Percentiles rank a stretch among this genome's conserved stretches.
These are phyloP conservation scores for Anneissia japonica DNA, from an alignment of 35 echinoderm and acorn worm genomes.

Conservation along the genomic window DNA sequence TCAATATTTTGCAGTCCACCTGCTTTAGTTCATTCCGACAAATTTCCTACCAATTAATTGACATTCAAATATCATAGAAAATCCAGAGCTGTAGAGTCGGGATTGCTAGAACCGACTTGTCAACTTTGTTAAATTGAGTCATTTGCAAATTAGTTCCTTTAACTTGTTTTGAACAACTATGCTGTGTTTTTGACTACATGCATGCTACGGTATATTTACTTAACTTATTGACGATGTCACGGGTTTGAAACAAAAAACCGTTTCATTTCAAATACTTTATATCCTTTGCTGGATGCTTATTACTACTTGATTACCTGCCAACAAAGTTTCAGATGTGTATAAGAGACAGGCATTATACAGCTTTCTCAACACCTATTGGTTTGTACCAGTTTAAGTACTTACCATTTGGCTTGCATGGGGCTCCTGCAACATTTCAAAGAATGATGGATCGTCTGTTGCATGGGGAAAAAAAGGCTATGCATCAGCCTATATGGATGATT, in stretches of 20 bases:
- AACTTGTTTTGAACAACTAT: not conserved
- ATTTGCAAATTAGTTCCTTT: not conserved
- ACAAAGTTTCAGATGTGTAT: too few relatives aligned
- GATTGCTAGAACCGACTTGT: not conserved
- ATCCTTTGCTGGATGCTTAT: not conserved
- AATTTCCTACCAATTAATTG: not conserved
- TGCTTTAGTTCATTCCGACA: not conserved
- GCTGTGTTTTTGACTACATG: not conserved
- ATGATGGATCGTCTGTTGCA: slow-evolving; percentile 20
- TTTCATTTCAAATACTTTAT: not conserved
- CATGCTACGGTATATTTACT: not conserved
- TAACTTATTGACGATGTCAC: not conserved
- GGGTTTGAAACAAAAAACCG: not conserved
- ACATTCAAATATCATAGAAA: not conserved
- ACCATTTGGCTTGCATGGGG: slow-evolving; percentile 24
- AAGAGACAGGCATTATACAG: slow-evolving; percentile 12
- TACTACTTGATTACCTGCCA: not conserved
- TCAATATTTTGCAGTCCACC: not conserved
- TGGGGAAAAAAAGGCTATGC: slow-evolving; percentile 7
- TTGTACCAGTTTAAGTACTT: slow-evolving; percentile 8
- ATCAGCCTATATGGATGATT: slow-evolving; percentile 53
- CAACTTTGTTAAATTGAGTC: not conserved
- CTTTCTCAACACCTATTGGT: slow-evolving; percentile 17
- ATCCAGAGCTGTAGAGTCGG: not conserved
- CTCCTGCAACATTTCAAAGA: slow-evolving; percentile 34